Evolutionary conservation across 2,888 invertebrate genomes (phyloP), one percentile per base, ranked within the genome.

Genomic region (Molanna angustata): DNA sequence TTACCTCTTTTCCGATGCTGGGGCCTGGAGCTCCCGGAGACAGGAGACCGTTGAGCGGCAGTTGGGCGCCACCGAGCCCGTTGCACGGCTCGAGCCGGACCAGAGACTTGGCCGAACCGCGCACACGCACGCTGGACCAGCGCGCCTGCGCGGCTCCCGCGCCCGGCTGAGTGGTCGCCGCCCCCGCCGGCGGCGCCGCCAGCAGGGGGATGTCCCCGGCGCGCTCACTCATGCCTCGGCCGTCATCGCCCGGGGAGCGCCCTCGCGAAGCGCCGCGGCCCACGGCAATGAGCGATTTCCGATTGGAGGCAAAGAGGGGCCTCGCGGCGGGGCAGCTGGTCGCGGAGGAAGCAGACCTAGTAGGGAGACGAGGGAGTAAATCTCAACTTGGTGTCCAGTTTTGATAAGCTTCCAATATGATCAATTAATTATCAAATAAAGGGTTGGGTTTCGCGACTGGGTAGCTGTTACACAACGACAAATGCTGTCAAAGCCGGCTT

Each of bases 61-160:
- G 66, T 62, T 60, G 53, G 37, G 59, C 62, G 11, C 57, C 58
- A n/a, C n/a, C n/a, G 46, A 71, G 63, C 62, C 83, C 83, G 68
- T 83, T 83, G 73, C 82, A 82, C 60, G 81, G 80, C 72, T 83
- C 83, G 62, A 83, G 76, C 65, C 80, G 80, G 61, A 83, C 82
- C 62, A 81, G 73, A 67, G 80, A 80, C 67, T 79, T 80, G 65
- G 80, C 74, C 62, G 80, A 81, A 64, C 82, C 82, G 66, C 76
- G 80, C 60, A 83, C 80, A 60, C 82, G 75, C 62, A 83, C 82
- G 61, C 82, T 82, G 62, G 82, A 82, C 75, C 82, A 83, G 73
- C 82, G 82, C 46, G 80, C 73, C 54, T 68, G 72, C 61, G 65
- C 72, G 71, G 59, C 72, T 67, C 33, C 21, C 27, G 73, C 82